phyloP scores from a whole-genome alignment of 2,888 invertebrate species.

The Pseudococcus longispinus region DNA sequence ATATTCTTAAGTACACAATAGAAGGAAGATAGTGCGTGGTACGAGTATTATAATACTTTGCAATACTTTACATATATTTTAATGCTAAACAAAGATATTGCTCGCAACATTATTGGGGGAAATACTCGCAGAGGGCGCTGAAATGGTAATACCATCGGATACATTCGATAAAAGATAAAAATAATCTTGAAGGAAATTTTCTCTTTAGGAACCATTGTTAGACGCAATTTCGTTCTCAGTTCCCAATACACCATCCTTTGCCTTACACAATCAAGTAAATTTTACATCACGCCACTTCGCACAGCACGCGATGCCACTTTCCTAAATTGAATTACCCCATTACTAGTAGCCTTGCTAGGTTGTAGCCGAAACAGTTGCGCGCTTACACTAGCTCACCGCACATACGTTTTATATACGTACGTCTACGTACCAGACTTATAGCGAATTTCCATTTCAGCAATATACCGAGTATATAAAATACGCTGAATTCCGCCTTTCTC shows the following conservation, averaged over 20 bases:
- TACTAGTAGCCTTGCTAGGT: slow-evolving; percentile 45
- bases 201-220: slow-evolving; percentile 43
- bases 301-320: slow-evolving; percentile 53
- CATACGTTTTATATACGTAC: slow-evolving; percentile 13
- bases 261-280: slow-evolving; percentile 48
- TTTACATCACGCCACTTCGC: slow-evolving; percentile 51
- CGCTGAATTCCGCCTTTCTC: slow-evolving; percentile 44
- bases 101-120: background rate
- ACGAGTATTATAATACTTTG: background rate
- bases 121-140: background rate
- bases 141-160: slow-evolving; percentile 14
- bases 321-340: slow-evolving; percentile 53
- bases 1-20: background rate
- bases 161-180: slow-evolving; percentile 3
- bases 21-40: background rate
- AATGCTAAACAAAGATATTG: background rate
- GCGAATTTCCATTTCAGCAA: slow-evolving; percentile 47
- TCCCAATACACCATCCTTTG: slow-evolving; percentile 36
- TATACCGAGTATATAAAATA: slow-evolving; percentile 41
- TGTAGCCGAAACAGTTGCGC: slow-evolving; percentile 34
- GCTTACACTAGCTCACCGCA: slow-evolving; percentile 35
- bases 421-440: slow-evolving; percentile 5
- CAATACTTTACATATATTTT: slow-evolving; percentile 24
- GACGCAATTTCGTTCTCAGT: slow-evolving; percentile 32
- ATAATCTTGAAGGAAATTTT: slow-evolving; percentile 36